Evolutionary conservation across 2,888 invertebrate genomes (phyloP).

Genomic region (Endotricha flammealis): DNA sequence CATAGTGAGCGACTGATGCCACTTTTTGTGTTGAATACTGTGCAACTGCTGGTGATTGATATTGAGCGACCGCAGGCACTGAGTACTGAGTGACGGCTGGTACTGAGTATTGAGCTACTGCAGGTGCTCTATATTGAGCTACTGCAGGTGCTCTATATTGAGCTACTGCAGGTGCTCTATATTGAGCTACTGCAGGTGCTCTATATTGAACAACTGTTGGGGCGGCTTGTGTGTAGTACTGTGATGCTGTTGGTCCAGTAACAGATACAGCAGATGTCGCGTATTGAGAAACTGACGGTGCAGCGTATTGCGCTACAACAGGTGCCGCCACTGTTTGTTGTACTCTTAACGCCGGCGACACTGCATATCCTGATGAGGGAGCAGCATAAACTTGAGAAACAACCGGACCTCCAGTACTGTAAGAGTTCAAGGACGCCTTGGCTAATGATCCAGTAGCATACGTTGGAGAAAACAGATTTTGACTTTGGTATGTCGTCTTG

Average conservation of each 20-base stretch:
- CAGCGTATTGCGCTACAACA: slow-evolving; percentile 26
- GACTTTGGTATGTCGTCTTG: slow-evolving; percentile 47
- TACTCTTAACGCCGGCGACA: slow-evolving; percentile 46
- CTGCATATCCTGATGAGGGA: slow-evolving; percentile 53
- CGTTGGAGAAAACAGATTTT: slow-evolving; percentile 49
- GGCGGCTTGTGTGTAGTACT: slow-evolving; percentile 33
- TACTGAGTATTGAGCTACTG: slow-evolving; percentile 26
- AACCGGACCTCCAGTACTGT: slow-evolving; percentile 56
- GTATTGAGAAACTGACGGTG: slow-evolving; percentile 38
- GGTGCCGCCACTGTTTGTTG: slow-evolving; percentile 43
- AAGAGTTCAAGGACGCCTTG: slow-evolving; percentile 63
- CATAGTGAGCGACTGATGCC: slow-evolving; percentile 19
- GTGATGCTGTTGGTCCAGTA: slow-evolving; percentile 27
- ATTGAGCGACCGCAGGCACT: slow-evolving; percentile 20
- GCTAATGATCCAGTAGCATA: slow-evolving; percentile 49
- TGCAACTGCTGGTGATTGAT: slow-evolving; percentile 28
- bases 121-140: slow-evolving; percentile 37
- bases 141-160: slow-evolving; percentile 49
- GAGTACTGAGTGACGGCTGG: slow-evolving; percentile 28
- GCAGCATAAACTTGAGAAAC: slow-evolving; percentile 68
- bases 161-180: slow-evolving; percentile 32
- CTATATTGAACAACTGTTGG: slow-evolving; percentile 42
- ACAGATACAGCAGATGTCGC: slow-evolving; percentile 27
- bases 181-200: slow-evolving; percentile 43
- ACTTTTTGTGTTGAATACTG: slow-evolving; percentile 39